These are phyloP conservation scores for Vulpes lagopus DNA, from an alignment of 2,113 vertebrate species.

Conservation along the genomic window DNA sequence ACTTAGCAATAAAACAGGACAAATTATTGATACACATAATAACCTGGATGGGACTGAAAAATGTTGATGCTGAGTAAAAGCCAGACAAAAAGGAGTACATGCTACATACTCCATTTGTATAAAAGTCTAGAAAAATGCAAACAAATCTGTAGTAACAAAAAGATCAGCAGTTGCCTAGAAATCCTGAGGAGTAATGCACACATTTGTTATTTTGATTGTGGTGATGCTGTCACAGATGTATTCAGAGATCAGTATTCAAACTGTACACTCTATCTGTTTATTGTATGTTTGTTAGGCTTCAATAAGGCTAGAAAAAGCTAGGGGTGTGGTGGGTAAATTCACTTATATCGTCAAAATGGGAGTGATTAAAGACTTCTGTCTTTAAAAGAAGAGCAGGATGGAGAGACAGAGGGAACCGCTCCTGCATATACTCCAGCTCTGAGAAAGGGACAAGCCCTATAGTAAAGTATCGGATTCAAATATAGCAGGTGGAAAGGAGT, in stretches of 20 bases:
- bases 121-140: conserved; percentile 27
- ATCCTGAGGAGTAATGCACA: not conserved
- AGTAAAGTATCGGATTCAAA: not conserved
- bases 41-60: not conserved
- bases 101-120: not conserved
- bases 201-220: not conserved
- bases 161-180: not conserved
- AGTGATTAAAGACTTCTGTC: not conserved
- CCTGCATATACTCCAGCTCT: not conserved
- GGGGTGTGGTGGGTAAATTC: not conserved
- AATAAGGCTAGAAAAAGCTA: not conserved
- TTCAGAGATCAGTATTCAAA: not conserved
- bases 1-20: not conserved
- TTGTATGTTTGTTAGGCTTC: not conserved
- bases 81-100: not conserved
- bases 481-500: not conserved
- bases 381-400: conserved; percentile 20
- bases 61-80: not conserved
- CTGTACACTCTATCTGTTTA: not conserved
- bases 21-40: not conserved
- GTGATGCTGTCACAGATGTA: not conserved
- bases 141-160: not conserved
- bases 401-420: not conserved
- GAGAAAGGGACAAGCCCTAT: not conserved
- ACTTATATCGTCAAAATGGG: not conserved